Base-by-base conservation (phyloP, 1,140 invertebrate species). In the Drosophila repleta region DNA sequence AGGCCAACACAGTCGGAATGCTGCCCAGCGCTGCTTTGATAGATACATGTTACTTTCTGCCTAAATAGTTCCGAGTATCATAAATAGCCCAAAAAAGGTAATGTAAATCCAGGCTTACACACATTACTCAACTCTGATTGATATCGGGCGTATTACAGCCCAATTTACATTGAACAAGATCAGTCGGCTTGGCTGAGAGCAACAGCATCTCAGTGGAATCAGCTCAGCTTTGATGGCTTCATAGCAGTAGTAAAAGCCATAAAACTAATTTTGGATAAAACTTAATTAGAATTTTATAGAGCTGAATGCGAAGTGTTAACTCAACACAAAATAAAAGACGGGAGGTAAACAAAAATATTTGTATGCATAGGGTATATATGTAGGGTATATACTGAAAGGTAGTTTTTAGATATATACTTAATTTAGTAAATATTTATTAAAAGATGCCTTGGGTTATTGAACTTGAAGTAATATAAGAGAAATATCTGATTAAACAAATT, bases 21-120 rank as follows among this genome's bases (percentile, higher is more conserved):
- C 53, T 24, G 10, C 53, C 63, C 48, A 57, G 26, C 52, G 35
- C n/a, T 43, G 39, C n/a, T 32, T 43, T 26, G 64, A 58, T 61
- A 60, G 37, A 43, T 32, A 51, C 32, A 51, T 43, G 45, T 35
- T 52, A 57, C 37, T 24, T 35, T 35, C 13, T 18, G 39, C 35
- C 52, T 61, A 67, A 61, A 67, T 21, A 61, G 46, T 67, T 67
- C 56, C 56, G 51, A 53, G 51, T 65, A 65, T 53, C 37, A 29
- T 24, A 4, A 48, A 11, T 11, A n/a, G 15, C n/a, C 32, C n/a
- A 41, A 53, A n/a, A 21, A 43, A 43, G 20, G 63, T 32, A 46
- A 48, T 26, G 49, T 63, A 18, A 29, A 32, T 10, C 20, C 32
- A 64, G 51, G 52, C 35, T 41, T 51, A 52, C 21, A 21, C 8